phyloP scores from a whole-genome alignment of 2,888 invertebrate species.

The Mesorhabditis belari region DNA sequence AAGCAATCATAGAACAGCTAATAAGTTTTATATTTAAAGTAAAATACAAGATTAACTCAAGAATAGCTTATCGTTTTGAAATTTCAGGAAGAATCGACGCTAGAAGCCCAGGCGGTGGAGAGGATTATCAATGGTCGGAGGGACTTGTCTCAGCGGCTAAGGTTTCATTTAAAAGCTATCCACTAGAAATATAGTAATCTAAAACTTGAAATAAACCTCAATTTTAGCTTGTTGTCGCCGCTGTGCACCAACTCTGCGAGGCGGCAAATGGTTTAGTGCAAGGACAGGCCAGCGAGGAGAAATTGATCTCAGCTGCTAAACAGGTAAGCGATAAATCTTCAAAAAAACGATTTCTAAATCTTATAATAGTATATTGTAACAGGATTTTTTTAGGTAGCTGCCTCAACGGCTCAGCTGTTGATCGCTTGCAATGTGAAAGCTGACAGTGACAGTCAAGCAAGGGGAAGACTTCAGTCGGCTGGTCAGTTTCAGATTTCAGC shows the following conservation, averaged over 20 bases:
- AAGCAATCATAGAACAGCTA: no score
- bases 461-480: constrained; percentile 69
- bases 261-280: constrained; percentile 87
- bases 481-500: constrained; percentile 42
- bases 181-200: no score
- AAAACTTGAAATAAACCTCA: background rate
- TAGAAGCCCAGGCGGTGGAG: constrained; percentile 1
- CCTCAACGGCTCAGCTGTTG: constrained; percentile 89
- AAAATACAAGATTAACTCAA: no score
- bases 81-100: constrained; percentile 11
- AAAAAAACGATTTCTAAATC: background rate
- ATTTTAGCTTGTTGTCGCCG: constrained; percentile 78
- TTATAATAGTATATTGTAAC: background rate
- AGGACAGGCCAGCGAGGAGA: constrained; percentile 69
- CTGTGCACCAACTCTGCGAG: constrained; percentile 92
- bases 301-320: constrained; percentile 88
- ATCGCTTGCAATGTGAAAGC: constrained; percentile 99
- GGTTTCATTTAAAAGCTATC: constrained; percentile 57
- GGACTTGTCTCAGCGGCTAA: constrained; percentile 61
- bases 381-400: constrained; percentile 67
- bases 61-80: no score
- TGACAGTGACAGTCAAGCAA: constrained; percentile 86
- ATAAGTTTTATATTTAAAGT: no score
- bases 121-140: constrained; percentile 51
- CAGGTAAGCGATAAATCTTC: constrained; percentile 49